phyloP scores from a whole-genome alignment of 2,888 invertebrate genomes.

The Ptilodon capucinus region DNA sequence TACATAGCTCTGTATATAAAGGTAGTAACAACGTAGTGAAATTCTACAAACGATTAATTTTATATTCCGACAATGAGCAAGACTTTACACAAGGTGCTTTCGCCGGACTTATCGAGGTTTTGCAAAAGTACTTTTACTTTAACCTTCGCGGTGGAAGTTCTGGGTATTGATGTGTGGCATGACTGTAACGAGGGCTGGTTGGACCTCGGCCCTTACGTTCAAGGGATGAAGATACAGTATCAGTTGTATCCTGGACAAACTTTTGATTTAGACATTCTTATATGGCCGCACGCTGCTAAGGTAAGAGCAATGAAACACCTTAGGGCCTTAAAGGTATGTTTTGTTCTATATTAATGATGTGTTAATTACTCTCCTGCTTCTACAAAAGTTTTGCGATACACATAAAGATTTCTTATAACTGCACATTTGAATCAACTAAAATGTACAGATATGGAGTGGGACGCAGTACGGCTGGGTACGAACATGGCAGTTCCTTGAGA shows the following conservation, averaged over 20 bases:
- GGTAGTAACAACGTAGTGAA: too few species aligned
- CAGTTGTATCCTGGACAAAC: slow-evolving; percentile 56
- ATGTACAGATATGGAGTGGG: slow-evolving; percentile 55
- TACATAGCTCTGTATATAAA: too few species aligned
- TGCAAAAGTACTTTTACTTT: slow-evolving; percentile 54
- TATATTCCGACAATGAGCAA: slow-evolving; percentile 29
- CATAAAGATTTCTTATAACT: too few species aligned
- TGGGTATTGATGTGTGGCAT: slow-evolving; percentile 60
- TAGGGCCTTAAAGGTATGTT: too few species aligned
- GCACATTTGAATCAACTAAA: too few species aligned
- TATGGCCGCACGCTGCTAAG: slow-evolving; percentile 71
- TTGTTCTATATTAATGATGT: too few species aligned
- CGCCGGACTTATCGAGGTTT: slow-evolving; percentile 16
- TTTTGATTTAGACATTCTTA: slow-evolving; percentile 60
- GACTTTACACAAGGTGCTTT: slow-evolving; percentile 10
- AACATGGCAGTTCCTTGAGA: slow-evolving; percentile 65
- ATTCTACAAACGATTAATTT: too few species aligned
- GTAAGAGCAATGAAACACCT: slow-evolving; percentile 39
- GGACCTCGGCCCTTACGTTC: slow-evolving; percentile 49
- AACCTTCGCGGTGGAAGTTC: slow-evolving; percentile 65
- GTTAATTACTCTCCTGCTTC: too few species aligned
- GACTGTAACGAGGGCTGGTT: slow-evolving; percentile 61
- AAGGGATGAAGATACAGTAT: slow-evolving; percentile 63
- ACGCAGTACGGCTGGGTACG: slow-evolving; percentile 61
- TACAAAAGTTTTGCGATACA: too few species aligned